Base-by-base conservation (phyloP, 2,888 invertebrate genomes). In the Timandra comae region DNA sequence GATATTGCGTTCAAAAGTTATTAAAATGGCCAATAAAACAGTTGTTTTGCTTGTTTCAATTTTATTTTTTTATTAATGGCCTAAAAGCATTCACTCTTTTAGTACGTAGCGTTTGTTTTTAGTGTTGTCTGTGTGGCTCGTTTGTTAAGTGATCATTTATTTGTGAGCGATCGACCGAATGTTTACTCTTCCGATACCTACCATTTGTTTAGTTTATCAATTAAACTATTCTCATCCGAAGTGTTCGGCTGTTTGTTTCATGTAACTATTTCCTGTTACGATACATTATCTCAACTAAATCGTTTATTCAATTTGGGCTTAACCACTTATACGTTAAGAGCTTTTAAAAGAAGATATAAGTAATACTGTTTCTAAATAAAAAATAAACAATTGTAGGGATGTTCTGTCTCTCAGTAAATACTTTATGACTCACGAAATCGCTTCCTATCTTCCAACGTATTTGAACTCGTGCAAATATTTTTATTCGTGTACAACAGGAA, bases 141-240 rank as follows among this genome's bases (percentile, higher is more conserved):
- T 43, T 48, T 56, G 58, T 56, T 69, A 67, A 71, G 65, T 67
- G 67, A 67, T 73, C 59, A 71, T 69, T 68, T 67, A 71, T 70
- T 67, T 52, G 52, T 43, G 54, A 59, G 63, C 68, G 72, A 70
- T 75, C 66, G 63, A 65, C 50, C 59, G 58, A 54, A 55, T 64
- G 57, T 57, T 63, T 59, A 53, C 52, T 48, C 46, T 16, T 41
- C 52, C 47, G 46, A 50, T 9, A 56, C 52, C 60, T 58, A 61
- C 58, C 48, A 56, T 24, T 56, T 57, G 54, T 61, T 61, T 56
- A 51, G 42, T 43, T 35, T 56, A 62, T 64, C 56, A 65, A 57
- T 61, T 54, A 51, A 51, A 62, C 52, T 60, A 57, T 52, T 56
- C 44, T 41, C 35, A 49, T 58, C 44, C 44, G 31, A 41, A 46